Base-by-base conservation (phyloP, 1,140 invertebrate genomes). In the Glossosoma conforme region DNA sequence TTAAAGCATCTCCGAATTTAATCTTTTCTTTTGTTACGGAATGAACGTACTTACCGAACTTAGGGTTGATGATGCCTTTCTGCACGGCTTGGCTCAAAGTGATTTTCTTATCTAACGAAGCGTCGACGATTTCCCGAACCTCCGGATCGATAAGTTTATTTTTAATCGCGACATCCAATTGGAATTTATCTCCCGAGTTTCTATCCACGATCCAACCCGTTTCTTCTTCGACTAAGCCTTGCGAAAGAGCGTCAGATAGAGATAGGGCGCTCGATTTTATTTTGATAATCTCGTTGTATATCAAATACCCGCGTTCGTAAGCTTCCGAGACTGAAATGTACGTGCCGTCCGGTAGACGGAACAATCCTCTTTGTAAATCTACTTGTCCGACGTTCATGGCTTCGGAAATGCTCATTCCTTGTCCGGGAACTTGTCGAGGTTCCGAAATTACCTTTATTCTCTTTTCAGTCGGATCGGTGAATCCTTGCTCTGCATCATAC, bases 151-250 rank as follows among this genome's bases (percentile, higher is more conserved):
- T 74, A 19, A 95, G 68, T 62, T 84, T 83, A 59, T 81, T 81
- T 61, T 82, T 75, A 52, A 92, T 78, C 1, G 91, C 89, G 60
- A 91, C 83, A 62, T 89, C 81, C 57, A 95, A 72, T 52, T 82
- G 77, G 66, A 87, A 87, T 63, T 79, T 83, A 61, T 91, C 82
- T 22, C 90, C 90, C 25, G 86, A 83, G 67, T 89, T 86, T 47
- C 88, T 77, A 74, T 95, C 91, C 51, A 86, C 69, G 62, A 93
- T 81, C 73, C 84, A 84, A 66, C 89, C 89, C 43, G 76, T 76
- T 42, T 79, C 78, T 62, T 92, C 87, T 20, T 58, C 56, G 40
- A 95, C 79, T 52, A 95, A 73, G 41, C 87, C 87, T 67, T 91
- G 85, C 54, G 78, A 78, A 51, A 93, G 82, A 14, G 86, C 84